Base-by-base conservation (phyloP, 2,113 vertebrate genomes). In the Onychorhynchus coronatus region DNA sequence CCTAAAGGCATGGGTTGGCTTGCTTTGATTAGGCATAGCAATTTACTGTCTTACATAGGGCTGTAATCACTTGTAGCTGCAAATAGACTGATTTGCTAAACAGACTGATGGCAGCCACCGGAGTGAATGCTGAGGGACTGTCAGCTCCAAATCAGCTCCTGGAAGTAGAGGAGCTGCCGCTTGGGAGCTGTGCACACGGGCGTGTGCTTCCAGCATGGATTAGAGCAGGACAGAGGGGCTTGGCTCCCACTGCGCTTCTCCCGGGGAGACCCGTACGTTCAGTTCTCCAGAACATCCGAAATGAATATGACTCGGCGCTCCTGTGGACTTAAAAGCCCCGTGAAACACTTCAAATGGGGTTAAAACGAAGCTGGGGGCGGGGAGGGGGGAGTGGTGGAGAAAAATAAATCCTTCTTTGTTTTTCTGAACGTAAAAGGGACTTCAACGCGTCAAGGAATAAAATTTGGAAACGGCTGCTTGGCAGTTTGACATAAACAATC, bases 401-500 rank as follows among this genome's bases (percentile, higher is more conserved):
- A 55, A 33, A 41, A 17, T 8, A 78, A 73, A 72, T 44, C 19
- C 7, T 41, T 49, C 77, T 72, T 66, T 94, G 30, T 89, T 95
- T 92, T 91, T 72, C 83, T 77, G 62, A 68, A 72, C 24, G 33
- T 80, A 62, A 93, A 92, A 77, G 61, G 63, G 95, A 85, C 46
- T 91, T 96, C n/a, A 89, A 1, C 44, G 55, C 74, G 81, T 94
- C 28, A n/a, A 95, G 91, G 92, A 88, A 92, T 70, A 87, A 90
- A 93, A 95, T 66, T 37, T 87, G 93, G 95, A 93, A 75, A 76
- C 2, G 46, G 79, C 83, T 95, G 70, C 83, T 86, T 95, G 93
- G 90, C 86, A 73, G 89, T 89, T 88, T 84, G 93, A 95, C 90
- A 72, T 91, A 96, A 97, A 97, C 96, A 96, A 92, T 93, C 70